phyloP scores from a whole-genome alignment of 2,797 vertebrate species.

The Pseudomugil tenellus region DNA sequence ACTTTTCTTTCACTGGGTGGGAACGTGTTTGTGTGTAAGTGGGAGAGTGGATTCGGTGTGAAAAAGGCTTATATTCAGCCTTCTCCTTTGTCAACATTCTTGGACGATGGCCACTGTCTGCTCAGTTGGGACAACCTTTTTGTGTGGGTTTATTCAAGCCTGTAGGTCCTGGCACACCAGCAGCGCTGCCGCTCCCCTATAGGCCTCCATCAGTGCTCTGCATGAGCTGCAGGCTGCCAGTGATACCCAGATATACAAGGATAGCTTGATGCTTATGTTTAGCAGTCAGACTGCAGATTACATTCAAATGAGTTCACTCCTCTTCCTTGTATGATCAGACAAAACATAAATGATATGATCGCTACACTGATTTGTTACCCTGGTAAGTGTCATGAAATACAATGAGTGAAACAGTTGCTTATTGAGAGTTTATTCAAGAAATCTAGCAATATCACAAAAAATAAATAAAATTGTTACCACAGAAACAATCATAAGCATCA shows the following conservation, averaged over 20 bases:
- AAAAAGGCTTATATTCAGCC: slow-evolving; percentile 54
- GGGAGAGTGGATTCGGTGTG: slow-evolving; percentile 34
- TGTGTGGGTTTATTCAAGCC: slow-evolving; percentile 67
- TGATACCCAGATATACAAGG: not conserved
- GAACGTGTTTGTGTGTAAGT: slow-evolving; percentile 32
- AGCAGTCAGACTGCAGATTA: slow-evolving; percentile 21
- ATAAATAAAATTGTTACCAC: slow-evolving; percentile 13
- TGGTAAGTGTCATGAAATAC: not conserved
- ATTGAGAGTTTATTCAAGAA: slow-evolving; percentile 37
- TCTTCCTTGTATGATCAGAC: slow-evolving; percentile 13
- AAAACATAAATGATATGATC: slow-evolving; percentile 3
- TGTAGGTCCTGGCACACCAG: slow-evolving; percentile 56
- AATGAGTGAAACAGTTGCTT: not conserved
- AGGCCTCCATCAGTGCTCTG: slow-evolving; percentile 36
- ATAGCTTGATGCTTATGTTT: slow-evolving; percentile 13
- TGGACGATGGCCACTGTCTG: slow-evolving; percentile 66
- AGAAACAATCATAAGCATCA: slow-evolving; percentile 4
- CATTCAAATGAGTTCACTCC: not conserved
- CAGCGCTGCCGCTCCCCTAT: slow-evolving; percentile 29
- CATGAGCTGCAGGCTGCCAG: slow-evolving; percentile 24
- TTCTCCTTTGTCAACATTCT: slow-evolving; percentile 74
- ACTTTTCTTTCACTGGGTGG: slow-evolving; percentile 30
- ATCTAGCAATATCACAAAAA: slow-evolving; percentile 38
- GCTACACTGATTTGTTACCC: not conserved
- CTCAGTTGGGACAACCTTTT: slow-evolving; percentile 53